Base-by-base conservation (phyloP, 2,113 vertebrate genomes). In the Silurus asotus region DNA sequence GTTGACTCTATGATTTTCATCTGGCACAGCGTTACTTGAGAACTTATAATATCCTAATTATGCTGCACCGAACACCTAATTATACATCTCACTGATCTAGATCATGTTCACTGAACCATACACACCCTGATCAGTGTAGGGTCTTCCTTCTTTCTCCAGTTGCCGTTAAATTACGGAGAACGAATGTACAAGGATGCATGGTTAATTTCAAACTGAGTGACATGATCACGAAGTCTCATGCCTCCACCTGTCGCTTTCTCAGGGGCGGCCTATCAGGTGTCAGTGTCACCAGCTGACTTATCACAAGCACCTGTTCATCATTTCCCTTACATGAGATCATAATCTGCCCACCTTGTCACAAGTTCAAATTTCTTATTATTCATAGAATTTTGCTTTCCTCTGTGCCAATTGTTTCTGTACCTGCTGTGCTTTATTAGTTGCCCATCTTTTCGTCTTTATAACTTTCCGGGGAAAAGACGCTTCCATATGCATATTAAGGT, bases 291-390 rank as follows among this genome's bases (percentile, higher is more conserved):
- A 10, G n/a, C 62, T 69, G 49, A 82, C n/a, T 69, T 49, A 28
- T 8, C 62, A 55, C 23, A 53, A 64, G 23, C 78, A 80, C 28
- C 78, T 80, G 58, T 81, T 81, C 25, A 45, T 80, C 59, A 81
- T 81, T 61, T 81, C 59, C 9, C 10, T 58, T 37, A 62, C 37
- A 81, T 9, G 6, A 64, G 55, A 23, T 10, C 51, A 55, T 69
- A 87, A 67, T 82, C 53, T 65, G 58, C 28, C 19, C 19, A 75
- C 17, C 49, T n/a, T 15, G 49, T n/a, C 49, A 53, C 48, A 6
- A n/a, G 20, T 14, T 76, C 17, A 72, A 37, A 49, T 70, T 70
- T 70, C 15, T 70, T 45, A 70, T 70, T 45, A 19, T 45, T 70
- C 28, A 37, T 15, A 15, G 69, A 72, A 49, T 45, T 70, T 70